Percentiles rank a stretch among this genome's conserved stretches.
Conservation (phyloP, 2,888 invertebrate genomes). For the Oligia fasciuncula region DNA sequence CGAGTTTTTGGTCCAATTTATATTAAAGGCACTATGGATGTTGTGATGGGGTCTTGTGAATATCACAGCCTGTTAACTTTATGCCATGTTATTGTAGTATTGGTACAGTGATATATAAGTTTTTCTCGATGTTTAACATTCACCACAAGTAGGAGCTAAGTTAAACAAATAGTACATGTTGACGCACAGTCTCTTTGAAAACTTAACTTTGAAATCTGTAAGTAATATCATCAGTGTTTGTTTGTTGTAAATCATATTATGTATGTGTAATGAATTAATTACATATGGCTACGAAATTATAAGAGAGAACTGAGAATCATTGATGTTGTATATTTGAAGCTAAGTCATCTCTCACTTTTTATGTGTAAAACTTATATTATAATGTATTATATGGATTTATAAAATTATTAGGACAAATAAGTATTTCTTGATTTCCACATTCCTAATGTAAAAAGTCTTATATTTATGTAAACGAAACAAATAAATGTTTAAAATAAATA, state of each 20-base stretch:
- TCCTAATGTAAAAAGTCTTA: slow-evolving; percentile 62
- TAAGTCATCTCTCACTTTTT: slow-evolving; percentile 28
- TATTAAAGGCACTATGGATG: slow-evolving; percentile 25
- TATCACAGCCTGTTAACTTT: slow-evolving; percentile 7
- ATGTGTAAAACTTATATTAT: slow-evolving; percentile 31
- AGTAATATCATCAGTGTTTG: slow-evolving; percentile 1
- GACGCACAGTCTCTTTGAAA: slow-evolving; percentile 27
- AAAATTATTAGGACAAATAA: slow-evolving; percentile 36
- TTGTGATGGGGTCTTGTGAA: slow-evolving; percentile 26
- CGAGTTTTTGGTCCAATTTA: slow-evolving; percentile 22
- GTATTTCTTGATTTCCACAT: slow-evolving; percentile 57
- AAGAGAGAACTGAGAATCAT: slow-evolving; percentile 20
- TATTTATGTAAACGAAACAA: slow-evolving; percentile 56
- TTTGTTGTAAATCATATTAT: slow-evolving; percentile 4
- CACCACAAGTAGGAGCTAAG: slow-evolving; percentile 21
- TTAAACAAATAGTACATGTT: slow-evolving; percentile 22
- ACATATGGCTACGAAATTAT: neutral
- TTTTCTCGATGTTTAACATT: slow-evolving; percentile 27
- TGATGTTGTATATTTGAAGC: slow-evolving; percentile 19
- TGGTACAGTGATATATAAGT: slow-evolving; percentile 44
- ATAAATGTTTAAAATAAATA: slow-evolving; percentile 65
- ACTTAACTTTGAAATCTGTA: slow-evolving; percentile 4
- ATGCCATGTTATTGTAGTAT: slow-evolving; percentile 35
- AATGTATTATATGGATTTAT: slow-evolving; percentile 21
- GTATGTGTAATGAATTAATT: neutral